Evolutionary conservation across 2,113 vertebrate species (phyloP), one percentile per base, ranked within the genome.

Genomic region (Crotophaga sulcirostris): DNA sequence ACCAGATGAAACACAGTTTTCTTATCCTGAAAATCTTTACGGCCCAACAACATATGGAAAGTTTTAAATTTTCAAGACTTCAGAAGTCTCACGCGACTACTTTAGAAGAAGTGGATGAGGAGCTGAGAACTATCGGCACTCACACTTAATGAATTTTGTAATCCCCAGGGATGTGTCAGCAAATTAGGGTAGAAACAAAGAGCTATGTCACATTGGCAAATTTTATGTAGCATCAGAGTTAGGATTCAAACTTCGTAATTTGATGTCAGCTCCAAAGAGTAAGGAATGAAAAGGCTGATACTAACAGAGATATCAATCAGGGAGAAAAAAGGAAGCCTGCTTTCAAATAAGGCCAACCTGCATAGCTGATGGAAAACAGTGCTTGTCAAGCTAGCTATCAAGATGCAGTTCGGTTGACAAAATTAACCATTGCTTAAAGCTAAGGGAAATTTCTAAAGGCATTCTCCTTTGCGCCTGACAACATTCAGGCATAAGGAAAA

Each of bases 161-260:
- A 81, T 31, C 19, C 40, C 26, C 24, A n/a, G 21, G 31, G 38
- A 34, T 33, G 16, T 5, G 26, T 16, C 6, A 14, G 70, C 45
- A 67, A 34, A 85, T 31, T 5, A 16, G 11, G 8, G 47, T 12
- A 86, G 87, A 47, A 84, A 90, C 21, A 52, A 58, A 68, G 23
- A 62, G 9, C 3, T 33, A 8, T 1, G 5, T 7, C n/a, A 60
- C 0, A 1, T 2, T 17, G 33, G 17, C 26, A 26, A 49, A 60
- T 52, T 59, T 62, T 78, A 67, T 1, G 2, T 4, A 69, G 25
- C 20, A n/a, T 75, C 44, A 68, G 34, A 78, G 36, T n/a, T 63
- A n/a, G 6, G 17, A 28, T 52, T 81, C n/a, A 38, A 51, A 36
- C 16, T 16, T 63, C 0, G 0, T 13, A 28, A 44, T 16, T 1